Conservation (phyloP, 2,888 invertebrate species). For the Mythimna albipuncta region DNA sequence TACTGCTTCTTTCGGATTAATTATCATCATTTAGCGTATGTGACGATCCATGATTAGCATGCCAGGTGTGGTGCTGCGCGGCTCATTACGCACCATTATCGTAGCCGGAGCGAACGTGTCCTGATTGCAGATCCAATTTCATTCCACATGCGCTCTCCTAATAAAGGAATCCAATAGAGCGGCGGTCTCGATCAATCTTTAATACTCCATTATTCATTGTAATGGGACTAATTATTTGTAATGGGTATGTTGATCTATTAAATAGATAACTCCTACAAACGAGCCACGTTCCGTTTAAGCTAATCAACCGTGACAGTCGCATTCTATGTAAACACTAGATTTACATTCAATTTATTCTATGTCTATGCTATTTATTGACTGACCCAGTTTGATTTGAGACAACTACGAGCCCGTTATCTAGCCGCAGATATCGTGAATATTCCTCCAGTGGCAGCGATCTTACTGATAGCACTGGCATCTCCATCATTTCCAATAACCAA, state of each 20-base stretch:
- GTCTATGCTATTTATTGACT: slow-evolving; percentile 42
- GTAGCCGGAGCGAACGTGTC: slow-evolving; percentile 80
- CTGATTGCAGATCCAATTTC: slow-evolving; percentile 75
- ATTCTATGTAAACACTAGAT: slow-evolving; percentile 58
- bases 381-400: slow-evolving; percentile 51
- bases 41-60: slow-evolving; percentile 78
- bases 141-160: slow-evolving; percentile 73
- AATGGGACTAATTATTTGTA: slow-evolving; percentile 62
- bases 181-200: slow-evolving; percentile 69
- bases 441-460: slow-evolving; percentile 18
- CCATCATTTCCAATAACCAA: slow-evolving; percentile 62
- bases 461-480: slow-evolving; percentile 47
- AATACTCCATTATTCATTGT: slow-evolving; percentile 75
- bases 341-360: slow-evolving; percentile 54
- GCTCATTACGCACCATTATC: slow-evolving; percentile 85
- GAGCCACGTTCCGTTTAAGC: slow-evolving; percentile 43
- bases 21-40: slow-evolving; percentile 74
- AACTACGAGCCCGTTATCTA: slow-evolving; percentile 38
- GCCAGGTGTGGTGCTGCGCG: slow-evolving; percentile 74
- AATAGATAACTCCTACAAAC: slow-evolving; percentile 56
- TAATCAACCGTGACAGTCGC: slow-evolving; percentile 59
- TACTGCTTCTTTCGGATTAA: slow-evolving; percentile 72
- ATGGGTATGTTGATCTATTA: slow-evolving; percentile 58
- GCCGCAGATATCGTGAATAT: slow-evolving; percentile 37
- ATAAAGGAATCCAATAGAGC: slow-evolving; percentile 61